These are phyloP conservation scores for Anolis carolinensis DNA, from an alignment of 2,113 vertebrate species.

Conservation along the genomic window DNA sequence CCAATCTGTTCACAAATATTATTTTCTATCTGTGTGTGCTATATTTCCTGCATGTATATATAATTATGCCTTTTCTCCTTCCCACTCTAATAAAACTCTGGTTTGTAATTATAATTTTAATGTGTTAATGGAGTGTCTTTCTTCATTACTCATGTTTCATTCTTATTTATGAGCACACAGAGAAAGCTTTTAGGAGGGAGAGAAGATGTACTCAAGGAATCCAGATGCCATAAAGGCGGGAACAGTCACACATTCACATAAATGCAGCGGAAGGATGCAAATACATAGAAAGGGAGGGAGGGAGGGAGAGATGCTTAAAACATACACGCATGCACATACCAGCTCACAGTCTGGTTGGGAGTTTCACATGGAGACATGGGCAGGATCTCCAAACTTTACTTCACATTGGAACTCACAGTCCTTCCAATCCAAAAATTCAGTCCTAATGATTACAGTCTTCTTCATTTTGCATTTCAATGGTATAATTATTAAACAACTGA, in stretches of 20 bases:
- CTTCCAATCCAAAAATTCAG: background rate
- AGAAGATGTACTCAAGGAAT: background rate
- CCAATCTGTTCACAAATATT: slow-evolving; percentile 23
- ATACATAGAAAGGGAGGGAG: too few relatives aligned
- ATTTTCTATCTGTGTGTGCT: background rate
- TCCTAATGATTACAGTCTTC: background rate
- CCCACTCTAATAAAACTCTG: background rate
- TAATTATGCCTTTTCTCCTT: background rate
- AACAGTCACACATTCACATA: too few relatives aligned
- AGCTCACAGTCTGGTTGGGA: too few relatives aligned
- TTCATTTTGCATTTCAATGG: background rate
- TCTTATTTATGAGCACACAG: background rate
- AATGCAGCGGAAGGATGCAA: too few relatives aligned
- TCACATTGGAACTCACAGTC: background rate
- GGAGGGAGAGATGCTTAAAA: too few relatives aligned
- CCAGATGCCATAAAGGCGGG: background rate
- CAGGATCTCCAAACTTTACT: background rate
- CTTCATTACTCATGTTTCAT: background rate
- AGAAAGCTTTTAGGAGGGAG: background rate
- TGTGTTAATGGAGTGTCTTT: slow-evolving; percentile 4
- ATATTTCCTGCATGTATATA: background rate
- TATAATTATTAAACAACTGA: background rate
- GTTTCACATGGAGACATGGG: background rate
- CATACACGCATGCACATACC: too few relatives aligned
- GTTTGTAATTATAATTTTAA: slow-evolving; percentile 1